A percentile compares a stretch with the other conserved stretches of the same genome.
phyloP scores from a whole-genome alignment of 2,888 invertebrate genomes.

The Rhaphigaster nebulosa region DNA sequence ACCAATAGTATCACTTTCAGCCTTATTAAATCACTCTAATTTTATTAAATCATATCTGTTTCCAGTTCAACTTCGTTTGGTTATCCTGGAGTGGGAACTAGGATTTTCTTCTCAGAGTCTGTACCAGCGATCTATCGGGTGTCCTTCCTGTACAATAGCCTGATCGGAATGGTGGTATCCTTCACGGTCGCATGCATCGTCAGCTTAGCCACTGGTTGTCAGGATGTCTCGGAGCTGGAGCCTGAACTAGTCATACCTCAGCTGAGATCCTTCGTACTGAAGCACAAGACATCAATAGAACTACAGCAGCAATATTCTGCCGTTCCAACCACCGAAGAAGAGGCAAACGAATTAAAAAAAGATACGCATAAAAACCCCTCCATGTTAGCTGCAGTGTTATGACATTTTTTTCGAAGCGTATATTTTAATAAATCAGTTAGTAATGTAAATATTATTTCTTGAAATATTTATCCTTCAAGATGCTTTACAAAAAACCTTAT shows the following conservation, averaged over 20 bases:
- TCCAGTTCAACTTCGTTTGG: slow-evolving; percentile 43
- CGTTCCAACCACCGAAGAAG: background rate
- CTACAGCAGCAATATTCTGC: background rate
- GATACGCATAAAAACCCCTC: background rate
- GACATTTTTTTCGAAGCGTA: background rate
- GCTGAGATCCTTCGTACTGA: background rate
- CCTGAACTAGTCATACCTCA: background rate
- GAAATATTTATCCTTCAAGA: no score
- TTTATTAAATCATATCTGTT: background rate
- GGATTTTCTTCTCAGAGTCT: slow-evolving; percentile 33
- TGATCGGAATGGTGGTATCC: slow-evolving; percentile 21
- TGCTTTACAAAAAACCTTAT: no score
- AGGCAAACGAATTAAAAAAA: background rate
- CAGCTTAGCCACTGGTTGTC: slow-evolving; percentile 12
- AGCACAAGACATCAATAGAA: background rate
- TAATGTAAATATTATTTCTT: no score
- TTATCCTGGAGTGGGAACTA: slow-evolving; percentile 58
- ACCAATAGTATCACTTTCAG: no score
- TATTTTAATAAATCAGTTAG: no score
- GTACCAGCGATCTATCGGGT: slow-evolving; percentile 55
- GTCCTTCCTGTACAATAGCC: slow-evolving; percentile 61
- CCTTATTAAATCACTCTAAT: background rate
- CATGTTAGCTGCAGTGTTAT: no score
- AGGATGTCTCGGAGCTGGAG: slow-evolving; percentile 32
- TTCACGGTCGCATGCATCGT: slow-evolving; percentile 1